Percentiles rank a stretch among this genome's conserved stretches.
These are phyloP conservation scores for Hycleus cichorii DNA, from an alignment of 1,140 invertebrate genomes.

Conservation along the genomic window DNA sequence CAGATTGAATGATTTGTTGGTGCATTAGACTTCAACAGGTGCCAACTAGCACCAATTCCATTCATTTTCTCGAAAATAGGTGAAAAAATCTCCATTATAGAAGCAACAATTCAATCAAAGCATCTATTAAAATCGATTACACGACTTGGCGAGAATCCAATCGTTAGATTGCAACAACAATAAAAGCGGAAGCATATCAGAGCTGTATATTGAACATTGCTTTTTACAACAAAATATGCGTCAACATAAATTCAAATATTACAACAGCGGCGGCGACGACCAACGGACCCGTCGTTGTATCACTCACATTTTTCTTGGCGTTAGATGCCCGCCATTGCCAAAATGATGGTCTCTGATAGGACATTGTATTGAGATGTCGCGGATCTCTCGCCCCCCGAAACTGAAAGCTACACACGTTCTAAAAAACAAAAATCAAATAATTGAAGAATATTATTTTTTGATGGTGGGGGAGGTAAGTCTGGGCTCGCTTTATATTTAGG, in stretches of 20 bases:
- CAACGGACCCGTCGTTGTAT: too few species aligned
- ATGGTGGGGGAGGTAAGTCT: conserved; percentile 11
- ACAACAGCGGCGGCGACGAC: neutral
- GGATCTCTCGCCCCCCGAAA: too few species aligned
- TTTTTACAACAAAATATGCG: neutral
- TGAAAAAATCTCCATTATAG: neutral
- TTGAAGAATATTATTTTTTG: conserved; percentile 3
- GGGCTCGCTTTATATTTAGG: conserved; percentile 25
- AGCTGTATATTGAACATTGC: neutral
- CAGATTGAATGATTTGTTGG: too few species aligned
- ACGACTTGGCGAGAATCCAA: neutral
- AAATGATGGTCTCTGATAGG: conserved; percentile 54
- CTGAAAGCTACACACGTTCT: too few species aligned
- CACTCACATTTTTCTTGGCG: conserved; percentile 32
- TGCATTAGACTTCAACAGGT: neutral
- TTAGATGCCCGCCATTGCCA: conserved; percentile 40
- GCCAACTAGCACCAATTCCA: conserved; percentile 1
- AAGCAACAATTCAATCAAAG: neutral
- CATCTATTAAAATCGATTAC: too few species aligned
- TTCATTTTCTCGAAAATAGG: neutral
- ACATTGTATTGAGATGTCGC: conserved; percentile 21
- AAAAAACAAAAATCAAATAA: neutral
- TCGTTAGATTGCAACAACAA: neutral
- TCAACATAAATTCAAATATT: neutral
- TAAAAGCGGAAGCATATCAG: neutral